Evolutionary conservation across 2,888 invertebrate species (phyloP), one percentile per base, ranked within the genome.

Genomic region (Epirrita christyi): DNA sequence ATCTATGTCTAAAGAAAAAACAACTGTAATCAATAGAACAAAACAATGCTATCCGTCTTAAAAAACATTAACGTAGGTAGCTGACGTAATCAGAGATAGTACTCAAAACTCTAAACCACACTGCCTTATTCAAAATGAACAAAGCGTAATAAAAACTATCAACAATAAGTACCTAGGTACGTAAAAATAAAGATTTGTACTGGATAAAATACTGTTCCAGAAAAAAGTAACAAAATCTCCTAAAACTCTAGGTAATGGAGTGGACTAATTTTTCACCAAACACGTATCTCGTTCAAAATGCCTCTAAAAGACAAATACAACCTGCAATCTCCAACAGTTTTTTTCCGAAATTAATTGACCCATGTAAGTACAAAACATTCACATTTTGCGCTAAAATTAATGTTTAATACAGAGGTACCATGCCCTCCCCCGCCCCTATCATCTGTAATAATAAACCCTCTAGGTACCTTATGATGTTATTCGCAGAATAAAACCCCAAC

Each of bases 151-250:
- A 75, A 74, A 73, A 70, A 67, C 64, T 43, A 65, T 36, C 37
- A 48, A 40, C 15, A 49, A 64, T 68, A n/a, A n/a, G n/a, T n/a
- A 67, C 21, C 21, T 21, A 21, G 70, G 68, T 72, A 68, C 64
- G 68, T n/a, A 36, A 62, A 62, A 57, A 59, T 49, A 61, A 63
- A 60, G 45, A 60, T 70, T 71, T 70, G 69, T 68, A 70, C 70
- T 69, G 55, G 14, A 58, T 55, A 54, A 59, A 76, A 78, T 78
- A 75, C 77, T 77, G 73, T 66, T 58, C 43, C 59, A 56, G 27
- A 66, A 59, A 53, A 49, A 48, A 48, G n/a, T 44, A 58, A 40
- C 40, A 40, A 42, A 28, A 32, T 43, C 21, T 36, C n/a, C n/a
- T 41, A 36, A 32, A 51, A 44, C 27, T 52, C 32, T 34, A n/a